A percentile compares a stretch with the other conserved stretches of the same genome.
Conservation (phyloP, 2,113 vertebrate genomes). For the Ellobius talpinus region DNA sequence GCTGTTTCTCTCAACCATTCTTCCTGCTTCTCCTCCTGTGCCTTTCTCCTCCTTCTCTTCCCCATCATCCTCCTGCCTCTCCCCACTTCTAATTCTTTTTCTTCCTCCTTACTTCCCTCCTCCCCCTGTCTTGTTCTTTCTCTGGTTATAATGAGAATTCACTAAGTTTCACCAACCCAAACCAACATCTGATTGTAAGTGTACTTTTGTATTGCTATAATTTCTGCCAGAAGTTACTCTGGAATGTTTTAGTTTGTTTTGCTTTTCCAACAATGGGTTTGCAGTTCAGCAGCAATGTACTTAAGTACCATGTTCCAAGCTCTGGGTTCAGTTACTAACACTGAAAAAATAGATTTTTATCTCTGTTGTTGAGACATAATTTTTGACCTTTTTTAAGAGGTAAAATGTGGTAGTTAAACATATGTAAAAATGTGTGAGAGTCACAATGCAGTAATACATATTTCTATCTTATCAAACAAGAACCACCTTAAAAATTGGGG, state of each 20-base stretch:
- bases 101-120: background rate
- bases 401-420: background rate
- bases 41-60: background rate
- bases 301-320: background rate
- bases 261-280: background rate
- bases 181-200: background rate
- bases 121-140: background rate
- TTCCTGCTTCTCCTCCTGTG: background rate
- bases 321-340: background rate
- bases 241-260: background rate
- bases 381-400: background rate
- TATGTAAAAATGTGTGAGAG: background rate
- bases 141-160: background rate
- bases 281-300: background rate
- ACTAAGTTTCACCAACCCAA: background rate
- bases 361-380: background rate
- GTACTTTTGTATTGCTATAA: background rate
- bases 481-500: background rate
- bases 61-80: too few relatives aligned
- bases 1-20: background rate
- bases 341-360: background rate
- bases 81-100: background rate
- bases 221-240: background rate
- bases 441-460: background rate
- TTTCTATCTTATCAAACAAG: background rate